Percentiles rank a stretch among this genome's conserved stretches.
Conservation (phyloP, 2,888 invertebrate species). For the Cerastoderma edule region DNA sequence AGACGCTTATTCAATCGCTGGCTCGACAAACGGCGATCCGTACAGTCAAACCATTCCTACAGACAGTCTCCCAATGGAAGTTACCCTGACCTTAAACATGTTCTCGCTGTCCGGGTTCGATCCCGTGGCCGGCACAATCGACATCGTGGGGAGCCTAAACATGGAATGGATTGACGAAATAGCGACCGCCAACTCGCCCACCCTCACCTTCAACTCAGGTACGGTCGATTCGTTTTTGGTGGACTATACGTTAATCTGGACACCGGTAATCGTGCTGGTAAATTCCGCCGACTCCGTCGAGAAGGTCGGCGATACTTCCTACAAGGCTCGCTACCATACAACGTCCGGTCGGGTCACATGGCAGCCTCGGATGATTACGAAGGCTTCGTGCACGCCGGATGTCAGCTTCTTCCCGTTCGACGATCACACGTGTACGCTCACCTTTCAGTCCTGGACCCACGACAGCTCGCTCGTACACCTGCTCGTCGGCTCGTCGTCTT, state of each 20-base stretch:
- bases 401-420: conserved; percentile 57
- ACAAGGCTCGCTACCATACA: conserved; percentile 40
- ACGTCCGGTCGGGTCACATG: conserved; percentile 22
- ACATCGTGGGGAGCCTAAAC: conserved; percentile 44
- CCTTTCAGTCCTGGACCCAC: conserved; percentile 44
- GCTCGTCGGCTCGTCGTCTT: conserved; percentile 1
- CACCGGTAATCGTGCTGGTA: conserved; percentile 46
- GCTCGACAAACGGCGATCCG: conserved; percentile 4
- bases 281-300: conserved; percentile 49
- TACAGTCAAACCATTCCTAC: conserved; percentile 12
- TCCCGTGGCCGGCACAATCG: conserved; percentile 47
- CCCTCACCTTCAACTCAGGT: background rate
- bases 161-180: conserved; percentile 46
- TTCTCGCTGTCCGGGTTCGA: conserved; percentile 46
- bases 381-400: conserved; percentile 48
- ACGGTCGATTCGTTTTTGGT: conserved; percentile 24
- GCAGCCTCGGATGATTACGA: conserved; percentile 50
- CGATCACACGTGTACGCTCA: conserved; percentile 47
- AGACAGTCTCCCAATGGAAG: conserved; percentile 23
- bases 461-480: conserved; percentile 29
- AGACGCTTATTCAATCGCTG: conserved; percentile 24
- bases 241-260: conserved; percentile 45
- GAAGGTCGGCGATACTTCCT: conserved; percentile 43
- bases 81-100: conserved; percentile 31
- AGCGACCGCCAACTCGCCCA: background rate